These are phyloP conservation scores for Mythimna lalbum DNA, from an alignment of 2,888 invertebrate species.

Conservation along the genomic window DNA sequence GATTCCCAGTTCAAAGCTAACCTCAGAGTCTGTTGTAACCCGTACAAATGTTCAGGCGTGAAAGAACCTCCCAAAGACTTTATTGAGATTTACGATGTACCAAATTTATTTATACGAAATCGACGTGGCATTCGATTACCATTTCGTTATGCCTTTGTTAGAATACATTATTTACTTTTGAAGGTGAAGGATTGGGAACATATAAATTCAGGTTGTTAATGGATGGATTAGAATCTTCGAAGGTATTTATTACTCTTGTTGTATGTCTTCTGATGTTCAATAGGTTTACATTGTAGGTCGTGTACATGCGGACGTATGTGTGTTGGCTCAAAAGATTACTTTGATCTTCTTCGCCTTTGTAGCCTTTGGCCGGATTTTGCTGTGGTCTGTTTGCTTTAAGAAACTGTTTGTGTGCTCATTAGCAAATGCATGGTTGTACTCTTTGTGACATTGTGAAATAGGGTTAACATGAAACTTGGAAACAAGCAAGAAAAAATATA, in stretches of 20 bases:
- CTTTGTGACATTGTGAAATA: constrained; percentile 35
- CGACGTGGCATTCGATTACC: constrained; percentile 63
- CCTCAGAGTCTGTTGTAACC: constrained; percentile 16
- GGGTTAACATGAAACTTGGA: neutral
- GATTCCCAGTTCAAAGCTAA: constrained; percentile 41
- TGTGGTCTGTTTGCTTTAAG: constrained; percentile 48
- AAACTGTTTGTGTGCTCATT: constrained; percentile 36
- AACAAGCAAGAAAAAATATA: neutral
- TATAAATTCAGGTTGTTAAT: constrained; percentile 33
- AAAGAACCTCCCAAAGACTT: constrained; percentile 56
- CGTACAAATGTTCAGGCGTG: constrained; percentile 40
- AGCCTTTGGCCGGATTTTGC: constrained; percentile 17
- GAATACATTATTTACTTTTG: constrained; percentile 46
- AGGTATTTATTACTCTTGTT: constrained; percentile 19
- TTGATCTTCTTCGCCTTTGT: constrained; percentile 36
- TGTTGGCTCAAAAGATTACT: constrained; percentile 40
- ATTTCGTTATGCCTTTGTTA: constrained; percentile 62
- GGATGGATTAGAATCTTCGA: constrained; percentile 28
- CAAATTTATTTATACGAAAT: constrained; percentile 64
- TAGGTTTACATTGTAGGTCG: constrained; percentile 13
- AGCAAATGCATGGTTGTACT: constrained; percentile 38
- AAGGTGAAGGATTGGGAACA: constrained; percentile 34
- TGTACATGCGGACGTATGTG: neutral
- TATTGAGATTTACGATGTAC: constrained; percentile 66
- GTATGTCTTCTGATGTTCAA: constrained; percentile 37